phyloP scores from a whole-genome alignment of 2,888 invertebrate genomes.

The Platycnemis pennipes region DNA sequence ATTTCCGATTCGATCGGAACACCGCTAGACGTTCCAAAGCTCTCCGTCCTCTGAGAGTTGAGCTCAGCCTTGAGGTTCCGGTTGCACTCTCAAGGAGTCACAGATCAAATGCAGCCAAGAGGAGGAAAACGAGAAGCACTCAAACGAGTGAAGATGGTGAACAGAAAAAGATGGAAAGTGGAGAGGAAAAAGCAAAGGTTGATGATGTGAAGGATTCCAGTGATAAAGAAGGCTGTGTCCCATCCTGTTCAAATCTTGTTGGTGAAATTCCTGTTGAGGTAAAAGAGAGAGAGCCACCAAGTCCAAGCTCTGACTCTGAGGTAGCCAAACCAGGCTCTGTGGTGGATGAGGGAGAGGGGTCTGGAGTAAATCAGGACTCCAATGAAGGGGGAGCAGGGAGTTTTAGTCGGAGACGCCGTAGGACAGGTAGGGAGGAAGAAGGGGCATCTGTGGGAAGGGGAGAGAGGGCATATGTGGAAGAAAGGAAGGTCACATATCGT shows the following conservation, averaged over 20 bases:
- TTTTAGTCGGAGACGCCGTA: conserved; percentile 38
- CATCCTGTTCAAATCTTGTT: conserved; percentile 34
- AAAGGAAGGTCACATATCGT: conserved; percentile 82
- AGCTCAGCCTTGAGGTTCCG: conserved; percentile 54
- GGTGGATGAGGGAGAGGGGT: conserved; percentile 19
- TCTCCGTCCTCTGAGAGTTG: conserved; percentile 79
- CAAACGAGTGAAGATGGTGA: conserved; percentile 43
- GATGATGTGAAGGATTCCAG: conserved; percentile 18
- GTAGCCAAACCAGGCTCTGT: not conserved
- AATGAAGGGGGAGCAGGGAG: not conserved
- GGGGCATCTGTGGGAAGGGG: conserved; percentile 14
- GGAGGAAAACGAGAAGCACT: conserved; percentile 57
- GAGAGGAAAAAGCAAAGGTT: not conserved
- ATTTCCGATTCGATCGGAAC: conserved; percentile 88
- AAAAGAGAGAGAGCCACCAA: not conserved
- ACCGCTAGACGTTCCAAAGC: conserved; percentile 89
- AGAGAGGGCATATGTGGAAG: conserved; percentile 18
- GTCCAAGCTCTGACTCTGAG: not conserved
- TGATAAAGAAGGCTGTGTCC: conserved; percentile 11
- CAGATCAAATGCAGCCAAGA: conserved; percentile 50
- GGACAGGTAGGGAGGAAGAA: conserved; percentile 47
- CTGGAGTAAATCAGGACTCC: conserved; percentile 14
- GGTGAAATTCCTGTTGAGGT: not conserved
- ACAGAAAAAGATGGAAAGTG: conserved; percentile 35
- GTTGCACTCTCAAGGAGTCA: conserved; percentile 57